Conservation (phyloP, 2,888 invertebrate genomes). For the Dryomyza anilis region DNA sequence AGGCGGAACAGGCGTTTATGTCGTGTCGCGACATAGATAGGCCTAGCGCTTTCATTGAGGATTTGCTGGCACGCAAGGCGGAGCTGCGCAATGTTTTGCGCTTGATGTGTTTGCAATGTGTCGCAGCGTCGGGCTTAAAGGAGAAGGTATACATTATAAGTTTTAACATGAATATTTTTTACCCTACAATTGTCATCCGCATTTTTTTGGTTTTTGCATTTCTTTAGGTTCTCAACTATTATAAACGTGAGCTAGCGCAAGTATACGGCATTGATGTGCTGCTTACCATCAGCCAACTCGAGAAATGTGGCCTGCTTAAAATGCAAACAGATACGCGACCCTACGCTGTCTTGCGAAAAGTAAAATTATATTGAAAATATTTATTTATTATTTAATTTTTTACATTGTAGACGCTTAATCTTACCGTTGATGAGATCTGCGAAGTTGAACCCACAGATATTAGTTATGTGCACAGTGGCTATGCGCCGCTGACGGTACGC, state of each 20-base stretch:
- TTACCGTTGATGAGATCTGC: slow-evolving; percentile 87
- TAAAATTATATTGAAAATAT: slow-evolving; percentile 40
- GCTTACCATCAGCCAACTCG: slow-evolving; percentile 81
- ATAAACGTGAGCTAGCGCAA: slow-evolving; percentile 75
- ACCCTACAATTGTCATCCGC: no score
- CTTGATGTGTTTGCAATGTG: slow-evolving; percentile 90
- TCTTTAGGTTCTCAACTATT: slow-evolving; percentile 65
- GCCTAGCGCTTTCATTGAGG: slow-evolving; percentile 86
- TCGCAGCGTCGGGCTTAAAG: slow-evolving; percentile 91
- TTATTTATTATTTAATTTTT: background rate
- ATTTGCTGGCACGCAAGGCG: slow-evolving; percentile 84
- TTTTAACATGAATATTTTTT: background rate
- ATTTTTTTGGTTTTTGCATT: slow-evolving; percentile 64
- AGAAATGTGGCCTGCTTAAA: slow-evolving; percentile 82
- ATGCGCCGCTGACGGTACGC: slow-evolving; percentile 90
- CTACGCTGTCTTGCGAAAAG: slow-evolving; percentile 78
- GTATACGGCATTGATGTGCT: slow-evolving; percentile 88
- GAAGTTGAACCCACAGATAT: slow-evolving; percentile 86
- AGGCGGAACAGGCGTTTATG: slow-evolving; percentile 90
- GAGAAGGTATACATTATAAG: slow-evolving; percentile 68
- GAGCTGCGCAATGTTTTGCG: slow-evolving; percentile 84
- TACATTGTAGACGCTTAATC: slow-evolving; percentile 68
- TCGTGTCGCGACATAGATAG: slow-evolving; percentile 92
- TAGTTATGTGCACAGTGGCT: slow-evolving; percentile 89
- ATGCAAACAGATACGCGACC: slow-evolving; percentile 75